Conservation (phyloP, 2,797 vertebrate genomes). For the Mallotus villosus region DNA sequence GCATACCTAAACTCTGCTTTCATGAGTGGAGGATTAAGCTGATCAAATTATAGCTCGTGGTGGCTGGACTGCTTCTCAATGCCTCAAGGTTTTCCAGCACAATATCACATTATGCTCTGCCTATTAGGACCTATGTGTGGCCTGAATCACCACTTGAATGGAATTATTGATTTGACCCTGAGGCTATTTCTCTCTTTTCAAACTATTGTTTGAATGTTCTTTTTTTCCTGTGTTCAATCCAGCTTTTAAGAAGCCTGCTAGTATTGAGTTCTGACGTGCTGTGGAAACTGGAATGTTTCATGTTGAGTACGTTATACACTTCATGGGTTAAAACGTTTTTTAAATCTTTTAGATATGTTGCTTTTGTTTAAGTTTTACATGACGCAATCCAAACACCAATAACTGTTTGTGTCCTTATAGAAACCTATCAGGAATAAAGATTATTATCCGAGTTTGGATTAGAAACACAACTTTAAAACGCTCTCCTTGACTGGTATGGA, state of each 20-base stretch:
- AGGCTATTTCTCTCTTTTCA: background rate
- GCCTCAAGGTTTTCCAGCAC: slow-evolving; percentile 39
- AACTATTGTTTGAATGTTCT: background rate
- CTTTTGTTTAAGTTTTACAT: no score
- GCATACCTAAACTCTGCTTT: background rate
- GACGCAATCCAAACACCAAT: no score
- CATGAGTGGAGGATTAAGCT: background rate
- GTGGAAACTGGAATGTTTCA: background rate
- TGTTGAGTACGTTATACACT: background rate
- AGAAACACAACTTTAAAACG: no score
- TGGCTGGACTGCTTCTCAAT: slow-evolving; percentile 16
- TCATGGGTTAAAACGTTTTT: no score
- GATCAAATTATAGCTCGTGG: slow-evolving; percentile 30
- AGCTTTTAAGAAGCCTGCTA: slow-evolving; percentile 10
- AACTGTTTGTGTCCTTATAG: no score
- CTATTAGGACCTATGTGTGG: slow-evolving; percentile 43
- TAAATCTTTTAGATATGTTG: no score
- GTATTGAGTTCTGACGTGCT: background rate
- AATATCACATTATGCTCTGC: slow-evolving; percentile 37
- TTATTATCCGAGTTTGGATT: no score
- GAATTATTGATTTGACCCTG: slow-evolving; percentile 37
- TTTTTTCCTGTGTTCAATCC: background rate
- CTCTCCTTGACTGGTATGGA: no score
- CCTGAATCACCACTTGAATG: slow-evolving; percentile 38
- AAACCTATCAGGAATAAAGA: no score